Conservation (phyloP, 2,888 invertebrate genomes). For the Plusia festucae region DNA sequence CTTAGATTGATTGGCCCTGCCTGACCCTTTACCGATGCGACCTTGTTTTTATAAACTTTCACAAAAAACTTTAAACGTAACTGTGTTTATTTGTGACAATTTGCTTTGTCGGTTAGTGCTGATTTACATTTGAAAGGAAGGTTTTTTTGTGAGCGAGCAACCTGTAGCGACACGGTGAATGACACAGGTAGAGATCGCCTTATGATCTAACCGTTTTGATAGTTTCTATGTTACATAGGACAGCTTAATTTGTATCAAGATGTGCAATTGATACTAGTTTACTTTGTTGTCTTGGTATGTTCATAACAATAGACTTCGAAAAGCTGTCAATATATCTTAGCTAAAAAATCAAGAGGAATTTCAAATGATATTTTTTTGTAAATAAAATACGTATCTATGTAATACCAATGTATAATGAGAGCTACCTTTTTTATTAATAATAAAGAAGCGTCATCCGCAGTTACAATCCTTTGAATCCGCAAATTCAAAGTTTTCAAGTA, state of each 20-base stretch:
- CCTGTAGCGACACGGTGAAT: conserved; percentile 87
- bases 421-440: no score
- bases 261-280: conserved; percentile 1
- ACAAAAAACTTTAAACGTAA: conserved; percentile 85
- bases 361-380: no score
- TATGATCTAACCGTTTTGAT: conserved; percentile 71
- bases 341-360: no score
- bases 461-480: no score
- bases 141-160: conserved; percentile 81
- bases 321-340: no score
- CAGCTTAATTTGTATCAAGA: not conserved
- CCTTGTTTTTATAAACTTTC: conserved; percentile 82
- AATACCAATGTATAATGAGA: no score
- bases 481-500: conserved; percentile 31
- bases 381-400: no score
- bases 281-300: not conserved
- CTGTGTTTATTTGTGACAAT: conserved; percentile 90
- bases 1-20: conserved; percentile 87
- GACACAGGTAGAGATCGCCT: conserved; percentile 80
- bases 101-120: conserved; percentile 88
- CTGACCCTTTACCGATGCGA: conserved; percentile 86
- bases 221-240: conserved; percentile 43
- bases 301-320: not conserved
- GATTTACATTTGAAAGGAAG: conserved; percentile 88
- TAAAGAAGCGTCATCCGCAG: no score